phyloP scores from a whole-genome alignment of 1,140 invertebrate genomes.

The Heliconius himera region DNA sequence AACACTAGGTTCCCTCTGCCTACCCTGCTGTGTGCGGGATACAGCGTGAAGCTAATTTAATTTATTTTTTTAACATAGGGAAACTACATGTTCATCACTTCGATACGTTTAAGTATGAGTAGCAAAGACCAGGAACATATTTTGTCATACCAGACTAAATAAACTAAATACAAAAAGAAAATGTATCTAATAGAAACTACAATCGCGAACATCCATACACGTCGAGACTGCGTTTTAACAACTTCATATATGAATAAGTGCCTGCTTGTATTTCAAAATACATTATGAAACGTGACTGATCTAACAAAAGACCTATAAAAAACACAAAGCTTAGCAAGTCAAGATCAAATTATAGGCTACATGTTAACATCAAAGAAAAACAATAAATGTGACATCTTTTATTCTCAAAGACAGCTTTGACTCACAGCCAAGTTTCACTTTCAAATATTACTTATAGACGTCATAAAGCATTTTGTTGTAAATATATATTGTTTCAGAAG shows the following conservation, averaged over 20 bases:
- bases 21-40: no score
- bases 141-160: no score
- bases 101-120: no score
- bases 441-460: constrained; percentile 49
- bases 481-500: constrained; percentile 52
- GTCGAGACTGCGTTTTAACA: background rate
- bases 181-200: background rate
- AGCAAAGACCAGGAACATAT: no score
- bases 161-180: no score
- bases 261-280: background rate
- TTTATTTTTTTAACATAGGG: no score
- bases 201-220: background rate
- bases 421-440: constrained; percentile 56
- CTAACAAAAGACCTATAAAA: constrained; percentile 10
- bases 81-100: no score
- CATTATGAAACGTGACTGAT: background rate
- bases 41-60: no score
- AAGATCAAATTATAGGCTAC: constrained; percentile 32
- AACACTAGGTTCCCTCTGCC: no score
- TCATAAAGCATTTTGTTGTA: constrained; percentile 46
- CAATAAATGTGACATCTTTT: constrained; percentile 38
- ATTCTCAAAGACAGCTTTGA: constrained; percentile 47
- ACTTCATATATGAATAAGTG: background rate
- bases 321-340: constrained; percentile 18
- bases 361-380: constrained; percentile 40